These are phyloP conservation scores for Chloropsis cyanopogon DNA, from an alignment of 2,113 vertebrate genomes.

Conservation along the genomic window DNA sequence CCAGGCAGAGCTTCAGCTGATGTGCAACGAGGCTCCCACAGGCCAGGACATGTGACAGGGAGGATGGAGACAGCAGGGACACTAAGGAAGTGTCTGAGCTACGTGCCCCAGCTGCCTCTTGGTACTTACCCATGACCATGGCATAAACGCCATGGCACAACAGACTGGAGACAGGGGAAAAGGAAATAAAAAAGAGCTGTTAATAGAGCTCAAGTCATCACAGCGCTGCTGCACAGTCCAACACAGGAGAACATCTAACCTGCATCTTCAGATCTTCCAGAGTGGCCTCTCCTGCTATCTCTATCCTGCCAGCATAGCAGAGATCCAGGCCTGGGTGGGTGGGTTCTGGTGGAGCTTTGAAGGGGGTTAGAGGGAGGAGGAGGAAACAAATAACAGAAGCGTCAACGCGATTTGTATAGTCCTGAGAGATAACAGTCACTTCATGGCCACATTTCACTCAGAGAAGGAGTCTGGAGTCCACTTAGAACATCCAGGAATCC, in stretches of 20 bases:
- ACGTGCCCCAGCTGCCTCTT: conserved; percentile 5
- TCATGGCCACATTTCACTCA: not conserved
- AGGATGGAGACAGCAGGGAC: not conserved
- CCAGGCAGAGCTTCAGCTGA: not conserved
- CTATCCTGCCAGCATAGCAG: conserved; percentile 76
- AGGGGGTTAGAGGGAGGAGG: not conserved
- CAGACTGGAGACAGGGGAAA: conserved; percentile 61
- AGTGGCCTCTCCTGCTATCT: conserved; percentile 83
- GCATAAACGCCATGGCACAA: conserved; percentile 69
- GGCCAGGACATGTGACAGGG: not conserved
- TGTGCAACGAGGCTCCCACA: conserved; percentile 27
- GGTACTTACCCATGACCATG: conserved; percentile 68
- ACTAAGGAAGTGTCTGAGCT: not conserved
- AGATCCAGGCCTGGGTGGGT: conserved; percentile 49
- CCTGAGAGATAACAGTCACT: not conserved
- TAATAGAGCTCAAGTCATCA: conserved; percentile 40
- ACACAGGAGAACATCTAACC: conserved; percentile 70
- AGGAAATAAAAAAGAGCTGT: conserved; percentile 52
- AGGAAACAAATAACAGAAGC: not conserved
- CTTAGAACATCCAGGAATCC: not conserved
- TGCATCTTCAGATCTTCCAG: conserved; percentile 88
- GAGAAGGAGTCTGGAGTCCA: not conserved
- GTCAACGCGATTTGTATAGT: not conserved
- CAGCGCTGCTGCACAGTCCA: not conserved
- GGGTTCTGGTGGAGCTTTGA: conserved; percentile 19